Base-by-base conservation (phyloP, 2,888 invertebrate genomes). In the Crocallis elinguaria region DNA sequence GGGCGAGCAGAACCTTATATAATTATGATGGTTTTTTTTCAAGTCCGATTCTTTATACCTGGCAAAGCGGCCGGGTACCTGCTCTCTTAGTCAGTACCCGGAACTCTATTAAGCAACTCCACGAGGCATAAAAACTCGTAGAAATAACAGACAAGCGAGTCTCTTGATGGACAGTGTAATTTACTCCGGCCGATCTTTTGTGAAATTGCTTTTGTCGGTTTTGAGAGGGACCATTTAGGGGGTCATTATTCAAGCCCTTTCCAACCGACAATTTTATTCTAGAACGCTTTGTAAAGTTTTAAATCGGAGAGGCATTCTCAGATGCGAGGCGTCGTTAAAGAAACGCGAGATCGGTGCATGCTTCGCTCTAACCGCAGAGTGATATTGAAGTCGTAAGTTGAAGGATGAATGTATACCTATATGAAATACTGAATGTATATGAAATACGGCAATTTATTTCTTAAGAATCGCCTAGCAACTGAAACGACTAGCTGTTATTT, bases 51-150 rank as follows among this genome's bases (percentile, higher is more conserved):
- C 71, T 76, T 69, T 82, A 79, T 86, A 86, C 86, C 87, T 86
- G 86, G 71, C 60, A 16, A 67, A 49, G 55, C 65, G 62, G 75
- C 27, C 38, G 57, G 60, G 74, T 87, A 88, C 87, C 87, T 86
- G 88, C 76, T 73, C 74, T 74, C 75, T 75, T 79, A 77, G 73
- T 75, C 81, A 80, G 79, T 84, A 83, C 83, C 84, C 87, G 84
- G 86, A 88, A 88, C 86, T 80, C 81, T 79, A 87, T 88, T 88
- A 87, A 84, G 71, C 75, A 74, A 78, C 78, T 82, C 80, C 75
- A 75, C 79, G 78, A 75, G 76, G 76, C 84, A 84, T 84, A 85
- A 86, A 83, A 84, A 80, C 73, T 63, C 62, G 73, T 75, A 76
- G 75, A 79, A 82, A 83, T 81, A 79, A 77, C 75, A 79, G 71